Evolutionary conservation across 2,888 invertebrate species (phyloP), one percentile per base, ranked within the genome.

Genomic region (Nymphalis urticae): DNA sequence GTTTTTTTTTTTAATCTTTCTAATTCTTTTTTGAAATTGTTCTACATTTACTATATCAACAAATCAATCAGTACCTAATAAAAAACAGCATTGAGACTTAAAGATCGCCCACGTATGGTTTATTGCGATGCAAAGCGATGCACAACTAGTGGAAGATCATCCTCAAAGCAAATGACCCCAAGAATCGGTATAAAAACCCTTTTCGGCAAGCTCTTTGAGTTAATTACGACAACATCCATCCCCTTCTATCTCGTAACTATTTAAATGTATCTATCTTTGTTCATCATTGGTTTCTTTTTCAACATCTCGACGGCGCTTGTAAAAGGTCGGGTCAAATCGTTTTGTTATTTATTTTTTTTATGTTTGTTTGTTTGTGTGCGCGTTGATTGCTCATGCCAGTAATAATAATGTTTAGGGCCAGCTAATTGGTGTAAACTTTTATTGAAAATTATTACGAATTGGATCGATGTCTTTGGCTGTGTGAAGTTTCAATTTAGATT

Each of bases 361-460:
- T 82, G 80, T 88, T 84, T 88, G 84, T 88, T 85, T 84, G 85
- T 83, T 79, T 82, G 82, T 81, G 72, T 79, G 78, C 76, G 50
- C 61, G 88, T 85, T 88, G 90, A 90, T 90, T 89, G 86, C 82
- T 83, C 79, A 77, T 79, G 83, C 79, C 80, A 75, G 81, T 91
- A 89, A 92, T 91, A 90, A 92, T 84, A 89, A 89, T 89, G 88
- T 89, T 91, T 90, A 88, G 80, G 79, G 75, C 73, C 78, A 82
- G 85, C 89, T 90, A 91, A 92, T 92, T 90, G 90, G 86, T 90
- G 88, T 89, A 89, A 86, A 88, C 85, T 88, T 88, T 88, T 89
- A 90, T 91, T 92, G 84, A 87, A 87, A 89, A 88, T 84, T 85
- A 89, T 80, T 75, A 75, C 73, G 60, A 71, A 54, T 24, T 66